Conservation (phyloP, 2,888 invertebrate species). For the Acholoe squamosa region DNA sequence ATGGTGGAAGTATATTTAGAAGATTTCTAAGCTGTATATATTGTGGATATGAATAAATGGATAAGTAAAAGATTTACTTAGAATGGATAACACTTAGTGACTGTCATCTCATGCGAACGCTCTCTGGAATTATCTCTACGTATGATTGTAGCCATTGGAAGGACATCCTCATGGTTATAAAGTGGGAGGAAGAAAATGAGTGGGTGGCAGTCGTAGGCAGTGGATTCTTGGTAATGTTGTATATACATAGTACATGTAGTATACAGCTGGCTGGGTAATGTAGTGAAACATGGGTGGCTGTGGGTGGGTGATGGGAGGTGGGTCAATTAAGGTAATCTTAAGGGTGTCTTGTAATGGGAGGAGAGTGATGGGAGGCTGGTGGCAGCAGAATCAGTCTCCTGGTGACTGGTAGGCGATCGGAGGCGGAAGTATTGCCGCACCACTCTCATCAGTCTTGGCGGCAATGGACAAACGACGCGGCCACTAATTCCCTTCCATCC, state of each 20-base stretch:
- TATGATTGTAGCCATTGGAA: no score
- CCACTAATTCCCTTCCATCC: slow-evolving; percentile 54
- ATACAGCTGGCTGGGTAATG: no score
- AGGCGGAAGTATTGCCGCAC: not conserved
- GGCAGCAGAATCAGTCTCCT: not conserved
- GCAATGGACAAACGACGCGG: slow-evolving; percentile 54
- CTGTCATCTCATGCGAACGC: no score
- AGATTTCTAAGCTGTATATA: no score
- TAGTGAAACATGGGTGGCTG: not conserved
- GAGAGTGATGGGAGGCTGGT: not conserved
- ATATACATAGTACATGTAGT: no score
- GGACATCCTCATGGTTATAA: not conserved
- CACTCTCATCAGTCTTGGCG: slow-evolving; percentile 1
- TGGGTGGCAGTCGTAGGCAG: not conserved
- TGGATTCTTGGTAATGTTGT: no score
- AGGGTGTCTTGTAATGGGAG: not conserved
- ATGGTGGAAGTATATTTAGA: no score
- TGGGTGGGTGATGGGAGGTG: not conserved
- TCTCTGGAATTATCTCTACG: no score
- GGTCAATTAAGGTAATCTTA: no score
- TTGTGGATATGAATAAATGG: no score
- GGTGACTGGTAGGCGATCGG: not conserved
- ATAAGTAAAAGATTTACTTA: no score
- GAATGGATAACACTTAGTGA: no score
- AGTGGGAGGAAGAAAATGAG: not conserved